Base-by-base conservation (phyloP, 1,140 invertebrate genomes). In the Drosophila littoralis region DNA sequence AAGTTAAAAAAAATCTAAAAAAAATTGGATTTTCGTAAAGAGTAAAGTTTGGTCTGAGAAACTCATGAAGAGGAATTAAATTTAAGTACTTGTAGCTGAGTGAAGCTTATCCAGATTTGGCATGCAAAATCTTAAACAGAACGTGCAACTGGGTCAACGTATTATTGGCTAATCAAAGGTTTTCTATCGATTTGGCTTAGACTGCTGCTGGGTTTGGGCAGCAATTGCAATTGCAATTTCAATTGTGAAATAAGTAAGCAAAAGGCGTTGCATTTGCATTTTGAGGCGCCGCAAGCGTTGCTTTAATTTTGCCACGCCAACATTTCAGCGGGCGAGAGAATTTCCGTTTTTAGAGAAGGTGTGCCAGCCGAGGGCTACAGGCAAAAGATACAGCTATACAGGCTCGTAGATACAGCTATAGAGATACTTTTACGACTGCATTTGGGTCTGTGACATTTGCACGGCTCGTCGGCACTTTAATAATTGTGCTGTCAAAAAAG, bases 401-500 rank as follows among this genome's bases (percentile, higher is more conserved):
- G 40, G 40, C 35, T 42, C n/a, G 32, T n/a, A 42, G 36, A 68
- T 51, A 43, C 32, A 28, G 15, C 54, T 9, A 43, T 12, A 35
- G 32, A 45, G 42, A 17, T 43, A 50, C 17, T 12, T 46, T 12
- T 48, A 0, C 22, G 46, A 36, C 54, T 65, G 35, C 15, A 45
- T 35, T 46, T 13, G 8, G 50, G 7, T 9, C 42, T 73, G 46
- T 77, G 75, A 81, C 64, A 73, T 73, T 64, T 64, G 68, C 73
- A 60, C 54, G 73, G 58, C 61, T 58, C 52, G 43, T 66, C 52
- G 64, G 52, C 52, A 52, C 48, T 66, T 48, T 48, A 66, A 61
- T 80, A 84, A 83, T 81, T 81, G 79, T 57, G 43, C 73, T 81
- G 79, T 77, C 79, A 68, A 46, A 73, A 28, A 61, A 71, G 76